These are phyloP conservation scores for Drosophila seclusa DNA, from an alignment of 2,888 invertebrate species.

Conservation along the genomic window DNA sequence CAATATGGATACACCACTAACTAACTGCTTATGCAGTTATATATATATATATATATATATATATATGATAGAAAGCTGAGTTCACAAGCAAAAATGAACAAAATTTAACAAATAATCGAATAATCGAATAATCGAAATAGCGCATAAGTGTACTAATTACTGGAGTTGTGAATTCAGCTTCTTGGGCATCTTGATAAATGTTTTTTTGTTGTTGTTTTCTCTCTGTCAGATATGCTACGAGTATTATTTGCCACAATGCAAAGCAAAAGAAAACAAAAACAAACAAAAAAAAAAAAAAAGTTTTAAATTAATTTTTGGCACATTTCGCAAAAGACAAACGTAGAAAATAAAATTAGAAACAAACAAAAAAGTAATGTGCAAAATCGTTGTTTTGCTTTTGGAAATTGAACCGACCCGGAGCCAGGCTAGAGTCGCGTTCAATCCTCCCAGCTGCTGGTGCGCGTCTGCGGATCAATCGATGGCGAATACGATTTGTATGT, in stretches of 20 bases:
- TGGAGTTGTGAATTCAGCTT: slow-evolving; percentile 24
- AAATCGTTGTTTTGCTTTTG: slow-evolving; percentile 38
- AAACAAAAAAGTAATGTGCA: slow-evolving; percentile 29
- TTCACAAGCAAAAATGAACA: background rate
- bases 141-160: slow-evolving; percentile 8
- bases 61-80: slow-evolving; percentile 5
- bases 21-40: slow-evolving; percentile 64
- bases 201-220: background rate
- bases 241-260: slow-evolving; percentile 39
- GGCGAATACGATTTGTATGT: slow-evolving; percentile 89
- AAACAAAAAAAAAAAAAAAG: slow-evolving; percentile 30
- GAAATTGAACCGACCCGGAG: slow-evolving; percentile 12
- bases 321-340: slow-evolving; percentile 62
- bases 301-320: slow-evolving; percentile 79
- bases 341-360: slow-evolving; percentile 11
- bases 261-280: slow-evolving; percentile 8
- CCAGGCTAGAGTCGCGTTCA: slow-evolving; percentile 77
- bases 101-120: background rate
- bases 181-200: slow-evolving; percentile 2
- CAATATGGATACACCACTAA: slow-evolving; percentile 73
- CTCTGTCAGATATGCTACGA: slow-evolving; percentile 32
- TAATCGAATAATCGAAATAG: background rate
- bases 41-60: slow-evolving; percentile 1
- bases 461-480: slow-evolving; percentile 84
- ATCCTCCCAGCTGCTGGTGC: slow-evolving; percentile 85